Percentiles rank a stretch among this genome's conserved stretches.
Evolutionary conservation across 2,113 vertebrate genomes (phyloP).

Genomic region (Zosterops borbonicus): DNA sequence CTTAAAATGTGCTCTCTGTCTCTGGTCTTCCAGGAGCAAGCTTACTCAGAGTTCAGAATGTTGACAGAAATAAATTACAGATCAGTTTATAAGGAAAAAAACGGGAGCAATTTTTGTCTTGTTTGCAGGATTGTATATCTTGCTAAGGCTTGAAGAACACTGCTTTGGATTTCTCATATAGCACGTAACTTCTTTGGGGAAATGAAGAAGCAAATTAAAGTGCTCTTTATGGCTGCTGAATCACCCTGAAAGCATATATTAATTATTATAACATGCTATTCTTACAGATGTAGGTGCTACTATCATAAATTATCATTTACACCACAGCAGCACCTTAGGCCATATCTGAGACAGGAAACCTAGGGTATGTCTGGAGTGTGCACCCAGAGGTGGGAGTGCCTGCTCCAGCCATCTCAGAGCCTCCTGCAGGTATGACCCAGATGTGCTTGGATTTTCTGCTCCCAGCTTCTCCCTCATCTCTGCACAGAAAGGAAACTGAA

Average conservation of each 20-base stretch:
- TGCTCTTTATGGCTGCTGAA: background rate
- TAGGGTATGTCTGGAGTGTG: background rate
- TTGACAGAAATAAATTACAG: background rate
- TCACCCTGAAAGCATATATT: background rate
- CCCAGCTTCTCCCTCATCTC: background rate
- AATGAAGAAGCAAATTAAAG: conserved; percentile 28
- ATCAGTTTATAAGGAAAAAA: background rate
- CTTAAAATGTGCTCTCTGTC: conserved; percentile 40
- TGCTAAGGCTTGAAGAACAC: background rate
- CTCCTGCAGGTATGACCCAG: background rate
- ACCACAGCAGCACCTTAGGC: background rate
- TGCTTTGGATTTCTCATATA: background rate
- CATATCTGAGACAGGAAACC: background rate
- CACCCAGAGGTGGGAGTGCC: rapidly evolving
- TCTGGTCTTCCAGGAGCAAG: conserved; percentile 37
- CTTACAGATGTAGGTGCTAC: background rate
- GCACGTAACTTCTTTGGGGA: background rate
- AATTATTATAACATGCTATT: background rate
- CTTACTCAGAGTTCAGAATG: background rate
- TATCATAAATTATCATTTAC: background rate
- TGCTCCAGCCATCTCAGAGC: background rate
- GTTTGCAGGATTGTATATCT: background rate
- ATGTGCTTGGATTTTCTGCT: background rate
- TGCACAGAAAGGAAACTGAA: background rate
- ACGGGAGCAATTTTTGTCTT: background rate